Percentiles rank a stretch among this genome's conserved stretches.
Conservation (phyloP, 2,113 vertebrate species). For the Oreocharis arfaki region DNA sequence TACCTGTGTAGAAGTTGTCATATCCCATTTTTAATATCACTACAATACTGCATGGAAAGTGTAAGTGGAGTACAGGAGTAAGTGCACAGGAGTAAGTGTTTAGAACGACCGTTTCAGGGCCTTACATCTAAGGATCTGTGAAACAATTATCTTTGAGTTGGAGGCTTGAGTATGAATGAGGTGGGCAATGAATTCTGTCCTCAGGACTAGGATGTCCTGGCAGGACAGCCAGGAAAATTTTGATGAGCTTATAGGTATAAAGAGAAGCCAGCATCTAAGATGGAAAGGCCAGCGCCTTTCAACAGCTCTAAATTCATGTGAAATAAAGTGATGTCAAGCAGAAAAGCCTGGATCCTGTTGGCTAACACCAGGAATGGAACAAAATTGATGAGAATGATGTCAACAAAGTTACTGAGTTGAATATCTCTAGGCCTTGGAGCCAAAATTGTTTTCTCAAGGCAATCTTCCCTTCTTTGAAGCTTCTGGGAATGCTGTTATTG, state of each 20-base stretch:
- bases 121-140: background rate
- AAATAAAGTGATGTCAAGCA: background rate
- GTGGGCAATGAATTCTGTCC: background rate
- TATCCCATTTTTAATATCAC: background rate
- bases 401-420: background rate
- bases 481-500: background rate
- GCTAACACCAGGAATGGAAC: background rate
- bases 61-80: background rate
- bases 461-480: background rate
- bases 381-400: background rate
- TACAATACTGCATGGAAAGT: background rate
- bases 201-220: background rate
- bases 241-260: background rate
- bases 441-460: background rate
- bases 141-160: background rate
- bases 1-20: background rate
- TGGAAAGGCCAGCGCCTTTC: background rate
- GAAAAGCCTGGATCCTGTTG: background rate
- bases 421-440: background rate
- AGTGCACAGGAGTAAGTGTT: background rate
- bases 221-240: background rate
- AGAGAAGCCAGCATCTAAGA: background rate
- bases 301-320: background rate
- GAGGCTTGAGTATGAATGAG: background rate
- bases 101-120: background rate